Evolutionary conservation across 2,888 invertebrate genomes (phyloP).

Genomic region (Troides helena): DNA sequence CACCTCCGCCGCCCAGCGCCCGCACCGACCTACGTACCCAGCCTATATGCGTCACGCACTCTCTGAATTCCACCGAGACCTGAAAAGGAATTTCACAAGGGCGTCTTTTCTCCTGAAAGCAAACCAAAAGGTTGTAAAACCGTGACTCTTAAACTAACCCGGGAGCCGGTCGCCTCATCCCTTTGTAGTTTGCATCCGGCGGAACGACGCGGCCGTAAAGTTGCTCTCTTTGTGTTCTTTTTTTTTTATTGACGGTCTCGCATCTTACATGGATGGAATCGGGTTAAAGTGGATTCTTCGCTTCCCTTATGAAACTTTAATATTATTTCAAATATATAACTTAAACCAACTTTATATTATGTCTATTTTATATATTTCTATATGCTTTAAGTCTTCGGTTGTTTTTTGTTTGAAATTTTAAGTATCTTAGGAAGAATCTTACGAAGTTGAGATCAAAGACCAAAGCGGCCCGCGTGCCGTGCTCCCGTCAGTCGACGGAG

Average conservation of each 20-base stretch:
- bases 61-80: slow-evolving; percentile 68
- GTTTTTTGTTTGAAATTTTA: background rate
- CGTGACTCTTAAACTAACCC: slow-evolving; percentile 57
- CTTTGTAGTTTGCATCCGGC: slow-evolving; percentile 55
- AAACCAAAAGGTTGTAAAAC: slow-evolving; percentile 66
- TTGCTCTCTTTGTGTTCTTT: slow-evolving; percentile 41
- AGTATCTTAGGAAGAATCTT: background rate
- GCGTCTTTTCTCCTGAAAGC: slow-evolving; percentile 58
- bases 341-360: too few species aligned
- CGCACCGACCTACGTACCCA: slow-evolving; percentile 42
- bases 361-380: too few species aligned
- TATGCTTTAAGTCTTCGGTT: background rate
- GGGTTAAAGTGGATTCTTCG: background rate
- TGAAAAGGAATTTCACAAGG: slow-evolving; percentile 74
- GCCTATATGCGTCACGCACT: slow-evolving; percentile 48
- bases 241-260: slow-evolving; percentile 26
- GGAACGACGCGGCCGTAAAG: slow-evolving; percentile 53
- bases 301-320: too few species aligned
- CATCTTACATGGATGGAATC: background rate
- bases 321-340: too few species aligned
- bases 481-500: background rate
- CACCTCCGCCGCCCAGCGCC: slow-evolving; percentile 56
- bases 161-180: slow-evolving; percentile 48
- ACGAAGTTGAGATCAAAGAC: background rate
- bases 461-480: background rate